Evolutionary conservation across 2,797 vertebrate genomes (phyloP), one percentile per base, ranked within the genome.

Genomic region (Apogon hyalosoma): DNA sequence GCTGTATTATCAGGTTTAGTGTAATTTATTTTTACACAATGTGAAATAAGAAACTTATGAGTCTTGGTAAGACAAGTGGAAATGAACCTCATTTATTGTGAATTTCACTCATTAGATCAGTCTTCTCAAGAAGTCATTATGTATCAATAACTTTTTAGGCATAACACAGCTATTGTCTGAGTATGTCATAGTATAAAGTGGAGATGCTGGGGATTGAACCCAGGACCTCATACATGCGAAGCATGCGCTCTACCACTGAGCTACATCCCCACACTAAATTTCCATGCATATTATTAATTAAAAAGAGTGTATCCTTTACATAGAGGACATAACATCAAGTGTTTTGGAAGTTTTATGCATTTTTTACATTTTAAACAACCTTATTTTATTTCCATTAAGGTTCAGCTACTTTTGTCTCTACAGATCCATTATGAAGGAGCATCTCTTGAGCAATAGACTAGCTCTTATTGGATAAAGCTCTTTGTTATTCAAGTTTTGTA

Each of bases 401-500:
- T 56, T 39, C 50, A 10, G 4, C 41, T 56, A 19, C 63, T 53
- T 41, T 15, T 50, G n/a, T 65, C 51, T 43, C 70, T 80, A 64
- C 60, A 74, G 51, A 73, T 87, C 75, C 19, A 45, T 51, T 10
- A 50, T 41, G 42, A 51, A 38, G 40, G 2, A 63, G 24, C 15
- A 33, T 62, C 43, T 69, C 47, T 43, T 28, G 10, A 46, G 41
- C 61, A 51, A 39, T 51, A 59, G 49, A 61, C 46, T 0, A 56
- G 51, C 39, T 52, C 16, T 33, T 6, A 28, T 54, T 72, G 21
- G 73, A 69, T 51, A 63, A 43, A 49, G 39, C 41, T 33, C 61
- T 83, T 71, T 82, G 28, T 70, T 67, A 54, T 56, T 79, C 47
- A 69, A 40, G 70, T 73, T 48, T 55, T 76, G 58, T 53, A 19